Evolutionary conservation across 2,888 invertebrate genomes (phyloP), one percentile per base, ranked within the genome.

Genomic region (Andrena chrysosceles): DNA sequence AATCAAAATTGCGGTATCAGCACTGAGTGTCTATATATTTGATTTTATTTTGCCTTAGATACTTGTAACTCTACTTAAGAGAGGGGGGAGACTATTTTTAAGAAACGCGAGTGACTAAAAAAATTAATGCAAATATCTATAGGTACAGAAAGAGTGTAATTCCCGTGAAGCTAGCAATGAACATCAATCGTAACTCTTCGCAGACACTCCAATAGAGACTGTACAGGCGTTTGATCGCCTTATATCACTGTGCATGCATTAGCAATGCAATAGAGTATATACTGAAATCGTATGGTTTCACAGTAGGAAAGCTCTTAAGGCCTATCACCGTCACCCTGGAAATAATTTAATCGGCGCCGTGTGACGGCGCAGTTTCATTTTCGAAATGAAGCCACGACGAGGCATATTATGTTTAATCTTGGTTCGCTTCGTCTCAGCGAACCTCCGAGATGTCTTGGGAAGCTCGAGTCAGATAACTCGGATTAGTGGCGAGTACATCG

Each of bases 321-420:
- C 73, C 74, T 71, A 81, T 81, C 68, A 62, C 42, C 79, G 62
- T 80, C 72, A 72, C 74, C 60, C 63, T 68, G 74, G 76, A 63
- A 83, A 82, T 85, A 85, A 85, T 85, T 82, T 78, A 84, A 82
- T 85, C 81, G 78, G 49, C 72, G 68, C 59, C 48, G 69, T 72
- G 69, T 82, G 64, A 84, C 70, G 66, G 75, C 69, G 81, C 84
- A 75, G 84, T 76, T 77, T 85, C 85, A 80, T 85, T 83, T 85
- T 82, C 85, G 77, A 72, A 83, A 85, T 85, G 85, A 85, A 85
- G 68, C 84, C 64, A 74, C 56, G 72, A 77, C 66, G 69, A 66
- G 70, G 72, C 75, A 62, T 77, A 87, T 89, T 88, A 89, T 83
- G 88, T 86, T 87, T 88, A 90, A 90, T 90, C 90, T 85, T 81